Percentiles rank a stretch among this genome's conserved stretches.
phyloP scores from a whole-genome alignment of 2,888 invertebrate species.

The Diloba caeruleocephala region DNA sequence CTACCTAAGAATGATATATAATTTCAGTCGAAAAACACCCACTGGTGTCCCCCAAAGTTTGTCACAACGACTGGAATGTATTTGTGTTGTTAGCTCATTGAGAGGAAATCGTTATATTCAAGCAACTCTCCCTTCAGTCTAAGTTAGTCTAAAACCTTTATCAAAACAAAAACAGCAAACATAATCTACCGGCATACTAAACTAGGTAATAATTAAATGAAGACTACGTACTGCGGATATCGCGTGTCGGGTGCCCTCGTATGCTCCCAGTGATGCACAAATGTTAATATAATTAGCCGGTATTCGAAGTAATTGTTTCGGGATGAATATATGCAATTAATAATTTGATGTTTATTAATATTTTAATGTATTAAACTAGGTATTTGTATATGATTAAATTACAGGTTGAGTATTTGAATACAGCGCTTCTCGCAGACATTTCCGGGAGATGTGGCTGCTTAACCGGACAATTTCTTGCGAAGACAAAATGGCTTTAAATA shows the following conservation, averaged over 20 bases:
- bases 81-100: too few relatives aligned
- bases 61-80: too few relatives aligned
- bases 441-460: too few relatives aligned
- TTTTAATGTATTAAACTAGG: neutral
- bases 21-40: too few relatives aligned
- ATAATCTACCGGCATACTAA: conserved; percentile 26
- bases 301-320: conserved; percentile 36
- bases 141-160: too few relatives aligned
- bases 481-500: too few relatives aligned
- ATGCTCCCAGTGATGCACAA: conserved; percentile 35
- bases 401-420: neutral
- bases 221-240: conserved; percentile 46
- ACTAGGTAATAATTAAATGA: conserved; percentile 57
- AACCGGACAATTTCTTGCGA: too few relatives aligned
- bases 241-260: conserved; percentile 49
- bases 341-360: conserved; percentile 4
- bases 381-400: neutral
- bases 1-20: too few relatives aligned
- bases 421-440: too few relatives aligned
- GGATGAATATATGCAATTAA: conserved; percentile 26
- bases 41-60: too few relatives aligned
- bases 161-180: conserved; percentile 8
- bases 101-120: too few relatives aligned
- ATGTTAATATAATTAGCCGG: conserved; percentile 54
- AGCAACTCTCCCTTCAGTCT: too few relatives aligned